A percentile compares a stretch with the other conserved stretches of the same genome.
These are phyloP conservation scores for Diabrotica virgifera DNA, from an alignment of 1,140 invertebrate genomes.

Conservation along the genomic window DNA sequence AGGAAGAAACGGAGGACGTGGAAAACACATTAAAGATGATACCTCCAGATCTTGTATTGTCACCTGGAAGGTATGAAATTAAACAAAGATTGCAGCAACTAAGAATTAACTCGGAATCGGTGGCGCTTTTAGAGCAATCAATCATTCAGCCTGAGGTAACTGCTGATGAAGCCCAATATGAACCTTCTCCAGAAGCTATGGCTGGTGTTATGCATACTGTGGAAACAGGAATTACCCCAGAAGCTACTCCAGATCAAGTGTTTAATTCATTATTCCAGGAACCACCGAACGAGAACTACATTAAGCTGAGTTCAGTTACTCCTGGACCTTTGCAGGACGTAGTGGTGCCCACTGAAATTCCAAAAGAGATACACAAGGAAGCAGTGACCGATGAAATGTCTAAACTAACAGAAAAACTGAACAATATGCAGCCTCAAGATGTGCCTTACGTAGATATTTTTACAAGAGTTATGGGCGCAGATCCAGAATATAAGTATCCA, in stretches of 20 bases:
- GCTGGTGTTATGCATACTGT: constrained; percentile 37
- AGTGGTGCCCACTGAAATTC: constrained; percentile 34
- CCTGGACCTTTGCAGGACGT: constrained; percentile 40
- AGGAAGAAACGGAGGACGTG: constrained; percentile 38
- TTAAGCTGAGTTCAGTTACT: constrained; percentile 33
- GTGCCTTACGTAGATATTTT: constrained; percentile 29
- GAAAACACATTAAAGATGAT: constrained; percentile 35
- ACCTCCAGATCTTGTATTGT: constrained; percentile 29
- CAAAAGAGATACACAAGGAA: constrained; percentile 31
- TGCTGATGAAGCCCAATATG: constrained; percentile 31
- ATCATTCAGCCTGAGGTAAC: constrained; percentile 29
- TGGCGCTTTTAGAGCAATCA: constrained; percentile 31
- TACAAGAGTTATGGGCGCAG: constrained; percentile 22
- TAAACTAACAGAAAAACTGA: constrained; percentile 26
- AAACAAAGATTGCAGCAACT: constrained; percentile 32
- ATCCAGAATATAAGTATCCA: constrained; percentile 18
- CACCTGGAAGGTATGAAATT: constrained; percentile 25
- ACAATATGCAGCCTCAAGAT: constrained; percentile 26
- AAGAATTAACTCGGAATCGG: constrained; percentile 30
- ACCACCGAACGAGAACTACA: constrained; percentile 22
- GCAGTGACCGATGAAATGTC: constrained; percentile 24
- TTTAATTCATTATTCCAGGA: constrained; percentile 39
- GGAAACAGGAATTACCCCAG: constrained; percentile 34
- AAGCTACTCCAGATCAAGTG: constrained; percentile 32
- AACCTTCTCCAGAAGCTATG: constrained; percentile 37